These are phyloP conservation scores for Trachelus troglodyta DNA, from an alignment of 2,888 invertebrate species.

Conservation along the genomic window DNA sequence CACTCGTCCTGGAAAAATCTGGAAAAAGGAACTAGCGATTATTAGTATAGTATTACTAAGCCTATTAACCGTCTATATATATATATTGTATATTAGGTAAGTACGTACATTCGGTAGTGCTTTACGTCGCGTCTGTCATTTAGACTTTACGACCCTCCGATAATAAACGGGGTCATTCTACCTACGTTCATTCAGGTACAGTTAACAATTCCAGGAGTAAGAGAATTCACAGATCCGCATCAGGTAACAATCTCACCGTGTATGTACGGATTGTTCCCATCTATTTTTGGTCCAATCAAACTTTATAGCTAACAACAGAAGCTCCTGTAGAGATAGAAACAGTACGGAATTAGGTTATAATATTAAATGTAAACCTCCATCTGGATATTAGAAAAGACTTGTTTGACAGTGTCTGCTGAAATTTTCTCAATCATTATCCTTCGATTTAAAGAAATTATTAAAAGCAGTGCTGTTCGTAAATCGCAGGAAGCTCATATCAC, in stretches of 20 bases:
- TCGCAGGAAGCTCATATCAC: neutral
- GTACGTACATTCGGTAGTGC: constrained; percentile 33
- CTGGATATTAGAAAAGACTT: neutral
- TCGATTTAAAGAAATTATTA: neutral
- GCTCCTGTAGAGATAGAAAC: neutral
- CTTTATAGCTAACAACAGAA: neutral
- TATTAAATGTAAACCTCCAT: neutral
- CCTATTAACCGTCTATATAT: neutral
- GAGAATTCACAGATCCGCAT: constrained; percentile 13
- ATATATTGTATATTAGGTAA: neutral
- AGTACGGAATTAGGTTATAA: neutral
- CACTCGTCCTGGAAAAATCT: neutral
- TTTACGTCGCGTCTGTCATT: constrained; percentile 48
- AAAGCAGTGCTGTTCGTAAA: neutral
- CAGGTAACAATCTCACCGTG: neutral
- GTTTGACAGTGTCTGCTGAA: neutral
- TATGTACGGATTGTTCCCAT: neutral
- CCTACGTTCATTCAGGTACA: constrained; percentile 42
- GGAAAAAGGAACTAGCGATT: neutral
- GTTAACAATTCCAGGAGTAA: constrained; percentile 24
- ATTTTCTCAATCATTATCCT: neutral
- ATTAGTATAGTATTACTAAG: neutral
- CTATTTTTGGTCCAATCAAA: neutral
- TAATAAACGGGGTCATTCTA: constrained; percentile 49
- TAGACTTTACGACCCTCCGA: constrained; percentile 52